Evolutionary conservation across 2,888 invertebrate species (phyloP), one percentile per base, ranked within the genome.

Genomic region (Dryadula phaetusa): DNA sequence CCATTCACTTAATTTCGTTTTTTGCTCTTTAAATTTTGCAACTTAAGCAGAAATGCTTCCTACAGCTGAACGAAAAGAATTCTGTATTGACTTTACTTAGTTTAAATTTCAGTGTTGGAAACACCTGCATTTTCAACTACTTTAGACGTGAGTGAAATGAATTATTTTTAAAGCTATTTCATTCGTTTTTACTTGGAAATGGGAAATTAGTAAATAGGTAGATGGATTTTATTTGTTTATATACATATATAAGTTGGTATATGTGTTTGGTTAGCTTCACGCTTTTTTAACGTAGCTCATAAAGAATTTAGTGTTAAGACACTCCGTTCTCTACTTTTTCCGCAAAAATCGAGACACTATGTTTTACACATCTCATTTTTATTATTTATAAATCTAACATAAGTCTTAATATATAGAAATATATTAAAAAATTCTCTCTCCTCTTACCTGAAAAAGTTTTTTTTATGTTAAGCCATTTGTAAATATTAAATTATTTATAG

Each of bases 21-120:
- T 74, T 79, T 72, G 70, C 66, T 82, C 70, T 71, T 76, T 75
- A 82, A 84, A 82, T 81, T 82, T 83, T 76, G 22, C 16, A 81
- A 80, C 76, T 79, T 77, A 76, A 79, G 71, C 75, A 74, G 72
- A 78, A 79, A 82, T 79, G 79, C 74, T 77, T 75, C 76, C 71
- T 71, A 70, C 53, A 72, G 72, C 74, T 71, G 72, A 75, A 76
- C 74, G 77, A 75, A 80, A 78, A 79, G 78, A 79, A 78, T 81
- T 82, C 77, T 77, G 79, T 82, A 76, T 75, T 74, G 74, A 72
- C 73, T 73, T 71, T 66, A 69, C 70, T 71, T 60, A 63, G 68
- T 72, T 72, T 69, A 69, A 72, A 71, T 74, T 66, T 71, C 73
- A 61, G 53, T 47, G 46, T 40, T 67, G 22, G 40, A 61, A 64